A percentile compares a stretch with the other conserved stretches of the same genome.
These are phyloP conservation scores for Origma solitaria DNA, from an alignment of 2,113 vertebrate genomes.

Conservation along the genomic window DNA sequence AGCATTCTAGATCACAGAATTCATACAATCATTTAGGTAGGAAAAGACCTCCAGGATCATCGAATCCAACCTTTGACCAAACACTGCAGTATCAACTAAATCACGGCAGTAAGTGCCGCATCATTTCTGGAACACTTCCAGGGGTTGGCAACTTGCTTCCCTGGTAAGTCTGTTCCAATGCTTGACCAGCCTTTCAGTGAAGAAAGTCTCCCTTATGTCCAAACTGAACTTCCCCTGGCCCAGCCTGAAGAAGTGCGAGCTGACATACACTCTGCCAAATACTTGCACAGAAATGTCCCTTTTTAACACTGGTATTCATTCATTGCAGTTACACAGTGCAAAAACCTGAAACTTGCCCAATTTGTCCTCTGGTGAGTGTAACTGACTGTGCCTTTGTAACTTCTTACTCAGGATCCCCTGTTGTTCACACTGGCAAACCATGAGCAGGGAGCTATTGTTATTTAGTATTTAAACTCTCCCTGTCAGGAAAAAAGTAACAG, in stretches of 20 bases:
- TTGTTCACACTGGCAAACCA: too few species aligned
- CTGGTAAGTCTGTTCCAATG: not conserved
- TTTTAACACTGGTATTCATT: not conserved
- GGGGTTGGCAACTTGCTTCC: too few species aligned
- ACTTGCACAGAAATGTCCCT: not conserved
- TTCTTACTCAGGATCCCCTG: not conserved
- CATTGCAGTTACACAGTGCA: not conserved
- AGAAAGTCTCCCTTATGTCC: not conserved
- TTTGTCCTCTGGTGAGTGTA: not conserved
- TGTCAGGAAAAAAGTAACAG: not conserved
- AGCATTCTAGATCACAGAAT: not conserved
- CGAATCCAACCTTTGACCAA: accelerated
- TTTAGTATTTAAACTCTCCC: not conserved
- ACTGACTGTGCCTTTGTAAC: not conserved
- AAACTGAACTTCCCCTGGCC: not conserved
- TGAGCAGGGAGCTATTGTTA: not conserved
- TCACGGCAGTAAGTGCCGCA: accelerated
- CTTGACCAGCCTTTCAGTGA: not conserved
- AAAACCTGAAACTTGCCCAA: not conserved
- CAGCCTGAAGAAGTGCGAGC: not conserved
- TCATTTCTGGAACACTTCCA: not conserved
- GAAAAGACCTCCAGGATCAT: not conserved
- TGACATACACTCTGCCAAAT: not conserved
- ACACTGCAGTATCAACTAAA: not conserved
- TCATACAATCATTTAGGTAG: not conserved